Evolutionary conservation across 2,797 vertebrate species (phyloP).

Genomic region (Lateolabrax maculatus): DNA sequence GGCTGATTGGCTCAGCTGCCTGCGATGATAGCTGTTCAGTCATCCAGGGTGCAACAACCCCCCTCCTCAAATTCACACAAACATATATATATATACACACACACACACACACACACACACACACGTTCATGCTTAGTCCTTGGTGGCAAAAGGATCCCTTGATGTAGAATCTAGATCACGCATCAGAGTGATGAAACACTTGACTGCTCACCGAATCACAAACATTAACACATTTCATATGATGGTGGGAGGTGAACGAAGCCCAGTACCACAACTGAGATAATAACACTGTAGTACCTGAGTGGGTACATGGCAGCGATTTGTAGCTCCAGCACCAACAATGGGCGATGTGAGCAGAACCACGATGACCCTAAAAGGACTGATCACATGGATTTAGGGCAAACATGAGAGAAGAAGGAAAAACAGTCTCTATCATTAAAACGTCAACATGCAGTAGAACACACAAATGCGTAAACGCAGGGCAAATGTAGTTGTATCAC

Average conservation of each 20-base stretch:
- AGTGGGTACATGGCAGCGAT: conserved; percentile 13
- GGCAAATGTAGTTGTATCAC: conserved; percentile 12
- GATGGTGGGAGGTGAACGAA: conserved; percentile 20
- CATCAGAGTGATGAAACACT: conserved; percentile 45
- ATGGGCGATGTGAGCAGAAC: conserved; percentile 2
- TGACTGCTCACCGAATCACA: conserved; percentile 39
- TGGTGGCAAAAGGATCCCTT: conserved; percentile 45
- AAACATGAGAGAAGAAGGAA: conserved; percentile 2
- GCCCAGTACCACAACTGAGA: conserved; percentile 12
- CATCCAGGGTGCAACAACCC: conserved; percentile 56
- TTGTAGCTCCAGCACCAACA: not conserved
- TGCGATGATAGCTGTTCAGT: conserved; percentile 62
- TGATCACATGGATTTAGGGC: conserved; percentile 29
- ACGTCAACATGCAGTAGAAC: conserved; percentile 3
- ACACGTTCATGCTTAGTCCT: conserved; percentile 11
- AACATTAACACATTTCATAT: conserved; percentile 33
- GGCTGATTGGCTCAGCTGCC: conserved; percentile 82
- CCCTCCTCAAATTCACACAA: conserved; percentile 41
- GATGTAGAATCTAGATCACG: conserved; percentile 58
- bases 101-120: conserved; percentile 36
- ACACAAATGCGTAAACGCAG: not conserved
- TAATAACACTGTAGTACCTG: not conserved
- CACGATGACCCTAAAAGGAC: not conserved
- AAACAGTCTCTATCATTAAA: conserved; percentile 5
- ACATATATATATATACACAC: conserved; percentile 25